Percentiles rank a stretch among this genome's conserved stretches.
phyloP scores from a whole-genome alignment of 2,888 invertebrate species.

The Hartigia nigra region DNA sequence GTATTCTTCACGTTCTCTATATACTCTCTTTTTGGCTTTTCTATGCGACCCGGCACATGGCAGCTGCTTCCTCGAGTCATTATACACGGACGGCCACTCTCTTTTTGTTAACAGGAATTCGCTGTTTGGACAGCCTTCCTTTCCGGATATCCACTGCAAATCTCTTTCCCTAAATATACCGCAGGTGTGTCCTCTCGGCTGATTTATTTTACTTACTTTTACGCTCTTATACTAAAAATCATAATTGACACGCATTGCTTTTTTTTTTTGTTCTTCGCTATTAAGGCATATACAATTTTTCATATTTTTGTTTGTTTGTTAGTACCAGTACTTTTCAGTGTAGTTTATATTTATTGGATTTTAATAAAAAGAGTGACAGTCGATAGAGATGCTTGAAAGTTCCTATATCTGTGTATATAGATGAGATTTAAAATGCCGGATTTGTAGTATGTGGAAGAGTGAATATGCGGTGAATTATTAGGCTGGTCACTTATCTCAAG shows the following conservation, averaged over 20 bases:
- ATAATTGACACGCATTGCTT: not conserved
- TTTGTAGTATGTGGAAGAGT: not conserved
- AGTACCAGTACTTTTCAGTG: too few relatives aligned
- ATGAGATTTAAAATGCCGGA: not conserved
- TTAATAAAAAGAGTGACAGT: not conserved
- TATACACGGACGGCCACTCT: constrained; percentile 19
- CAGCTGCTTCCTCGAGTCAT: constrained; percentile 7
- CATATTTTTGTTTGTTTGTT: too few relatives aligned
- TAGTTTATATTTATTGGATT: not conserved
- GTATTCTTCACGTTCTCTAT: not conserved
- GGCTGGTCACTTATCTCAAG: not conserved
- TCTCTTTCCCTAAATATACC: not conserved
- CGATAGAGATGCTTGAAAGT: not conserved
- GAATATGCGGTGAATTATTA: not conserved
- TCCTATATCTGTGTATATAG: not conserved
- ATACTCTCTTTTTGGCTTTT: not conserved
- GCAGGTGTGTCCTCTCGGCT: constrained; percentile 21
- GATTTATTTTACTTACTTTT: constrained; percentile 9
- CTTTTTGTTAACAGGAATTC: constrained; percentile 25
- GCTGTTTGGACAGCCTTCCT: constrained; percentile 35
- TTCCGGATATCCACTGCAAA: constrained; percentile 25
- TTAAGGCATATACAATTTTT: not conserved
- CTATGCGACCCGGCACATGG: not conserved
- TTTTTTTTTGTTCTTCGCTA: not conserved
- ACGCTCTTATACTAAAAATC: not conserved